A percentile compares a stretch with the other conserved stretches of the same genome.
Conservation (phyloP, 2,888 invertebrate species). For the Galerucella nymphaeae region DNA sequence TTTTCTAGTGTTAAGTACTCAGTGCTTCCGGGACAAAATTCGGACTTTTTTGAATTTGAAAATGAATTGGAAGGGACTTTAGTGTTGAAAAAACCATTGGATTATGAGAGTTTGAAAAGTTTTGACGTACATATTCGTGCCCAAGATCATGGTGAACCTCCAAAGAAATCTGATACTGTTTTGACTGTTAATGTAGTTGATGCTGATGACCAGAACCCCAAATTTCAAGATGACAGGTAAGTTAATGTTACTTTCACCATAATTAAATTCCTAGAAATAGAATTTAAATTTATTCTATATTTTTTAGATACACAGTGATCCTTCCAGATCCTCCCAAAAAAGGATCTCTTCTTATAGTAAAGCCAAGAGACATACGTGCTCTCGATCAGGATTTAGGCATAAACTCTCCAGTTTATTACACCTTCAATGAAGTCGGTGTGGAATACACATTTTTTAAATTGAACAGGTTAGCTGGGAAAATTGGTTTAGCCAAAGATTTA, state of each 20-base stretch:
- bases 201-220: slow-evolving; percentile 92
- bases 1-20: slow-evolving; percentile 86
- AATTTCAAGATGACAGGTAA: slow-evolving; percentile 77
- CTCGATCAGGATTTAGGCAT: slow-evolving; percentile 85
- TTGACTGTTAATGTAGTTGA: slow-evolving; percentile 84
- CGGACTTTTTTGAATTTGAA: slow-evolving; percentile 84
- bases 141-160: slow-evolving; percentile 85
- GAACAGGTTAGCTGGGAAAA: slow-evolving; percentile 73
- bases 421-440: slow-evolving; percentile 72
- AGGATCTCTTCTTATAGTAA: slow-evolving; percentile 74
- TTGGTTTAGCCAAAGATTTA: slow-evolving; percentile 71
- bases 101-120: slow-evolving; percentile 83
- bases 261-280: neutral
- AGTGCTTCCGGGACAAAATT: slow-evolving; percentile 81
- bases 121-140: slow-evolving; percentile 82
- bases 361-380: slow-evolving; percentile 80
- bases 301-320: slow-evolving; percentile 71
- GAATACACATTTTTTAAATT: slow-evolving; percentile 74
- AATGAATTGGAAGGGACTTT: slow-evolving; percentile 88
- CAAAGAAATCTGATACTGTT: slow-evolving; percentile 79
- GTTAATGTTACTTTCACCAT: neutral
- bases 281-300: neutral
- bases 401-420: slow-evolving; percentile 78
- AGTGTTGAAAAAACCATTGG: slow-evolving; percentile 81
- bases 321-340: slow-evolving; percentile 73